Conservation (phyloP, 2,797 vertebrate species). For the Ibycter americanus region DNA sequence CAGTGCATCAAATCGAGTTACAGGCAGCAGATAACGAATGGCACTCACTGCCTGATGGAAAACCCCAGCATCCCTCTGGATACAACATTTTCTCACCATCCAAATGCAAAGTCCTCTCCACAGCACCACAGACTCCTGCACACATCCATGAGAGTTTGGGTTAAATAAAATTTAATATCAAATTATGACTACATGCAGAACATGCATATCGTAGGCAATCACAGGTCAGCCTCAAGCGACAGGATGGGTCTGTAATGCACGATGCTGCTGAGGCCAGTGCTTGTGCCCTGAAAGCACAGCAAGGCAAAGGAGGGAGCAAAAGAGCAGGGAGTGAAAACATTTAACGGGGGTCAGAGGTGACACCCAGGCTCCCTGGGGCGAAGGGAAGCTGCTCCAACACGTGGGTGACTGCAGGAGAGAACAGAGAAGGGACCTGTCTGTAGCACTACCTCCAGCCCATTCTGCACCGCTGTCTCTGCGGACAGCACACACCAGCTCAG, state of each 20-base stretch:
- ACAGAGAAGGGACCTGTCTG: background rate
- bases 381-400: background rate
- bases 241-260: background rate
- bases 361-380: fast-evolving
- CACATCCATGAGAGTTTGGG: fast-evolving
- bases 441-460: fast-evolving
- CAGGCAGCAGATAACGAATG: background rate
- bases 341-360: fast-evolving
- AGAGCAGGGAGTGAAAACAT: background rate
- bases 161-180: background rate
- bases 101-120: background rate
- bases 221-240: fast-evolving
- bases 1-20: background rate
- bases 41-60: background rate
- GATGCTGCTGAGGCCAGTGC: background rate
- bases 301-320: background rate
- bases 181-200: background rate
- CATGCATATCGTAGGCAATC: fast-evolving
- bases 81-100: background rate
- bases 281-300: background rate
- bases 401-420: fast-evolving
- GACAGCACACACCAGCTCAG: background rate
- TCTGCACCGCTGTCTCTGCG: fast-evolving
- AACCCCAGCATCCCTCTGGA: background rate
- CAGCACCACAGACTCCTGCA: background rate